Evolutionary conservation across 2,797 vertebrate genomes (phyloP).

Genomic region (Zenarchopterus dispar): DNA sequence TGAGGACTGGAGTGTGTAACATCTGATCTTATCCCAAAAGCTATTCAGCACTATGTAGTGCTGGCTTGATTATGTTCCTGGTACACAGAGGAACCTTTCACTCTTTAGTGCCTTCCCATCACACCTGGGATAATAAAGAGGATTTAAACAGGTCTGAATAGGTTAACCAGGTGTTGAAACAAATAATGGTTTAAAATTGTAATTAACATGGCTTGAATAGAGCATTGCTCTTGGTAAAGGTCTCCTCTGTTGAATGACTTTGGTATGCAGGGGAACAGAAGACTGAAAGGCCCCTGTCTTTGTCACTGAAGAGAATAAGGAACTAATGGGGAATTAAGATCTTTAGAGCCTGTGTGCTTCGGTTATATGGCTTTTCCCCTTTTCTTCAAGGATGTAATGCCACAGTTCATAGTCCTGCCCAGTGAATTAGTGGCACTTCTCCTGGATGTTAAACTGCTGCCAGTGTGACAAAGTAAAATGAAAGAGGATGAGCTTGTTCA

Average conservation of each 20-base stretch:
- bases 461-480: constrained; percentile 58
- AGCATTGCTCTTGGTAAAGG: constrained; percentile 84
- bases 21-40: constrained; percentile 95
- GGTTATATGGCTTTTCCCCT: constrained; percentile 79
- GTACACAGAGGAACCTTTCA: constrained; percentile 90
- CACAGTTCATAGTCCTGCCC: constrained; percentile 76
- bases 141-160: constrained; percentile 89
- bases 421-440: constrained; percentile 75
- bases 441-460: constrained; percentile 64
- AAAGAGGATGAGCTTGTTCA: constrained; percentile 41
- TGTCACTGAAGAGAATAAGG: constrained; percentile 80
- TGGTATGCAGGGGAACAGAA: constrained; percentile 83
- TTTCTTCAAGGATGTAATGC: constrained; percentile 79
- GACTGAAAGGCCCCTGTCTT: constrained; percentile 80
- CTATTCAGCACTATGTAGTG: constrained; percentile 90
- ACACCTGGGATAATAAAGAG: constrained; percentile 89
- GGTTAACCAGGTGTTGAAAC: constrained; percentile 91
- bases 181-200: constrained; percentile 90
- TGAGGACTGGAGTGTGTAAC: constrained; percentile 97
- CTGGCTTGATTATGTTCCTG: constrained; percentile 95
- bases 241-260: constrained; percentile 86
- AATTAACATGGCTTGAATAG: constrained; percentile 88
- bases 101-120: constrained; percentile 86
- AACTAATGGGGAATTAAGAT: constrained; percentile 86
- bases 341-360: constrained; percentile 78